These are phyloP conservation scores for Corticium candelabrum DNA, from an alignment of 37 sponge, comb jelly and placozoan genomes.

Conservation along the genomic window DNA sequence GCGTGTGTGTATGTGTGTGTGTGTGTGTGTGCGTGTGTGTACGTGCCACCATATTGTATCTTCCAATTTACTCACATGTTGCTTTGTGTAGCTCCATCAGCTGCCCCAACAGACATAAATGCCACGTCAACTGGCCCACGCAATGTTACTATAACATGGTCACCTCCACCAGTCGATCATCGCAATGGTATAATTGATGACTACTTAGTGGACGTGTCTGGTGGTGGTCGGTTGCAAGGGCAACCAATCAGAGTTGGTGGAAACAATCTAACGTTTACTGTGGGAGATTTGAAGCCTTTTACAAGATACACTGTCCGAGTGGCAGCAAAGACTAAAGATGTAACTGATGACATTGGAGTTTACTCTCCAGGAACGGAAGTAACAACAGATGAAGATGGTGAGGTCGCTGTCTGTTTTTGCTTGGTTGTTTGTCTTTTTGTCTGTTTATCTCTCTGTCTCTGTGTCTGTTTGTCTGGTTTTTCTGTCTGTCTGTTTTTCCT, in stretches of 20 bases:
- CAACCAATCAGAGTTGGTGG: not conserved
- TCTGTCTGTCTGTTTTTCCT: too few species aligned
- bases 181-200: not conserved
- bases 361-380: not conserved
- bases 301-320: not conserved
- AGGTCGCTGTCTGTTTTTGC: not conserved
- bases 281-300: not conserved
- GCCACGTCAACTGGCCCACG: not conserved
- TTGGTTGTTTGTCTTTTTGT: too few species aligned
- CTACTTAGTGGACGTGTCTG: not conserved
- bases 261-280: not conserved
- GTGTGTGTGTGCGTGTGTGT: too few species aligned
- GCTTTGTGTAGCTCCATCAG: not conserved
- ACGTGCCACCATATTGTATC: too few species aligned
- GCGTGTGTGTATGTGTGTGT: too few species aligned
- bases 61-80: too few species aligned
- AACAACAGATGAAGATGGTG: conserved; percentile 5
- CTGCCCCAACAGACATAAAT: not conserved
- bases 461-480: too few species aligned
- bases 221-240: not conserved
- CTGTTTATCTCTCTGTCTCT: too few species aligned
- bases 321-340: not conserved
- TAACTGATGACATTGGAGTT: not conserved
- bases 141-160: not conserved
- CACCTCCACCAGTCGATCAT: not conserved